Evolutionary conservation across 1,140 invertebrate genomes (phyloP).

Genomic region (Scylla paramamosain): DNA sequence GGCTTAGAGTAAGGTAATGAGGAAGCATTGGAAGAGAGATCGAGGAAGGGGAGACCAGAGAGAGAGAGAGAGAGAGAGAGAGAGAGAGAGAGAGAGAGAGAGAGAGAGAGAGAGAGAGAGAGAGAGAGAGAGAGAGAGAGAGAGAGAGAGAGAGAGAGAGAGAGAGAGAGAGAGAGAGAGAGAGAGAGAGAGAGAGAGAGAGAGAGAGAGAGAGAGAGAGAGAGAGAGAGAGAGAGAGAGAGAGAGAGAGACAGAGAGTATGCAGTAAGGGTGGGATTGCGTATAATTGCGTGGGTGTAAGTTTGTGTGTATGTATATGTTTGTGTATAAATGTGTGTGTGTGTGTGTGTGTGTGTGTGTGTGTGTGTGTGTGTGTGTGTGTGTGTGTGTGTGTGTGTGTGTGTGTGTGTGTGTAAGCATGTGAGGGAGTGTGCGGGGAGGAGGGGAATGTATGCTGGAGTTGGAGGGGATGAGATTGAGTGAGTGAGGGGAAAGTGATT

Average conservation of each 20-base stretch:
- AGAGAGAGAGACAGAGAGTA: conserved; percentile 9
- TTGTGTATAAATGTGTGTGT: neutral
- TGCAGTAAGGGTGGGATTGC: neutral
- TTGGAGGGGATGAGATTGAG: conserved; percentile 25
- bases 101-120: conserved; percentile 18
- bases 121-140: conserved; percentile 7
- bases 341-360: neutral
- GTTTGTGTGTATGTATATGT: neutral
- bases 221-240: conserved; percentile 20
- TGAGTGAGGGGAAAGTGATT: conserved; percentile 32
- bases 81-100: conserved; percentile 20
- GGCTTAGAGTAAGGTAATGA: neutral
- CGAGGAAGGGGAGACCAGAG: neutral
- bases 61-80: conserved; percentile 20
- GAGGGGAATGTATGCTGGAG: conserved; percentile 29
- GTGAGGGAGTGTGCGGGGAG: neutral
- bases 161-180: neutral
- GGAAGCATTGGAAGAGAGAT: neutral
- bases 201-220: conserved; percentile 20
- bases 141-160: conserved; percentile 3
- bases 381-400: neutral
- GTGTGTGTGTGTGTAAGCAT: conserved; percentile 28
- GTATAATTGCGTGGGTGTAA: neutral
- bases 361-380: neutral
- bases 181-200: neutral